Evolutionary conservation across 2,888 invertebrate species (phyloP), one percentile per base, ranked within the genome.

Genomic region (Epinotia demarniana): DNA sequence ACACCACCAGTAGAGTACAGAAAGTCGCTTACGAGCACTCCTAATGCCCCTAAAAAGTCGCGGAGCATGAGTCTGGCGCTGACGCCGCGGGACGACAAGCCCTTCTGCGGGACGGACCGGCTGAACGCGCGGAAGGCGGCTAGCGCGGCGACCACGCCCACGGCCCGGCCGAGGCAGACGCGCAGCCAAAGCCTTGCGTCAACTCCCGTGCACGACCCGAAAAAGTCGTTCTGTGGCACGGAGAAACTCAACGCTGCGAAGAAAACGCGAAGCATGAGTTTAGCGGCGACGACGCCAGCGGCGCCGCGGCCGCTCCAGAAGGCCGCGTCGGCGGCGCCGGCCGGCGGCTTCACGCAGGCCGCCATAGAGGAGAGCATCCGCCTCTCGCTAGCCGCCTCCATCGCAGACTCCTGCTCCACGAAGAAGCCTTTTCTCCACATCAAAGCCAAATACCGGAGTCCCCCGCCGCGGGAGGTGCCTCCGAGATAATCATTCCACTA

Each of bases 391-490:
- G 92, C 91, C 39, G 94, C 93, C 60, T 86, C 79, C 79, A 89
- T 93, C 77, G 89, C 86, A n/a, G 92, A 91, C 80, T 85, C 89
- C 77, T 86, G 82, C 75, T 85, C 85, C 62, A 80, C 91, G 77
- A 94, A 94, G 83, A 93, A 94, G 81, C 93, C 95, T 80, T 96
- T 96, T 89, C 92, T 96, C 81, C 96, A 96, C 92, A 96, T 96
- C 85, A 95, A 96, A 85, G 96, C 96, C 88, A 96, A 96, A 89
- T 96, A 96, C 88, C 94, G 96, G 83, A 96, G 96, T 90, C 95
- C 96, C 73, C 95, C 96, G 78, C 95, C 96, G 81, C 89, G 95
- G 68, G 95, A 94, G 85, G 93, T 94, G 55, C 96, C 96, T 67
- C 95, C 96, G 75, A 94, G 94, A 94, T 94, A 94, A 93, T 76